Evolutionary conservation across 2,113 vertebrate genomes (phyloP).

Genomic region (Aphelocoma coerulescens): DNA sequence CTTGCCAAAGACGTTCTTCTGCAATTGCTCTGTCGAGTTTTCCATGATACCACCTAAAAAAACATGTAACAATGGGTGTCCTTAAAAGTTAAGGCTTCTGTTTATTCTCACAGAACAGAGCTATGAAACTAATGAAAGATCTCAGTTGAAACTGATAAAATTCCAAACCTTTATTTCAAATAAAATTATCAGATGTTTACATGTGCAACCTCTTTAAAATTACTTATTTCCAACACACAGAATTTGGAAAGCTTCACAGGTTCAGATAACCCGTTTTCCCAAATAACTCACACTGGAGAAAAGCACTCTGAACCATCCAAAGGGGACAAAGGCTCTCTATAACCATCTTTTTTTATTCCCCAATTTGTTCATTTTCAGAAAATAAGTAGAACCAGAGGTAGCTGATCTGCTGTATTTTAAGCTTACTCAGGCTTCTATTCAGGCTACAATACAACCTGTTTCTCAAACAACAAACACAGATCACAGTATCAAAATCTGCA

Average conservation of each 20-base stretch:
- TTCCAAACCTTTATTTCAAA: background rate
- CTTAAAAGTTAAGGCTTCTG: background rate
- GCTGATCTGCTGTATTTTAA: background rate
- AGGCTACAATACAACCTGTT: background rate
- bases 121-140: background rate
- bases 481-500: background rate
- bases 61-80: background rate
- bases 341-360: background rate
- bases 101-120: background rate
- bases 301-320: background rate
- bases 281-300: background rate
- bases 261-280: background rate
- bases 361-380: background rate
- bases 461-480: background rate
- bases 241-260: background rate
- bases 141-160: background rate
- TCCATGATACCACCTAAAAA: slow-evolving; percentile 97
- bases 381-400: background rate
- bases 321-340: background rate
- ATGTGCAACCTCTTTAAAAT: background rate
- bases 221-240: background rate
- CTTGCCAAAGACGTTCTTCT: slow-evolving; percentile 93
- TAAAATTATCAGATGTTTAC: background rate
- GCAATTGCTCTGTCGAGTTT: slow-evolving; percentile 96
- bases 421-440: background rate